A percentile compares a stretch with the other conserved stretches of the same genome.
These are phyloP conservation scores for Lepidurus arcticus DNA, from an alignment of 1,140 invertebrate genomes.

Conservation along the genomic window DNA sequence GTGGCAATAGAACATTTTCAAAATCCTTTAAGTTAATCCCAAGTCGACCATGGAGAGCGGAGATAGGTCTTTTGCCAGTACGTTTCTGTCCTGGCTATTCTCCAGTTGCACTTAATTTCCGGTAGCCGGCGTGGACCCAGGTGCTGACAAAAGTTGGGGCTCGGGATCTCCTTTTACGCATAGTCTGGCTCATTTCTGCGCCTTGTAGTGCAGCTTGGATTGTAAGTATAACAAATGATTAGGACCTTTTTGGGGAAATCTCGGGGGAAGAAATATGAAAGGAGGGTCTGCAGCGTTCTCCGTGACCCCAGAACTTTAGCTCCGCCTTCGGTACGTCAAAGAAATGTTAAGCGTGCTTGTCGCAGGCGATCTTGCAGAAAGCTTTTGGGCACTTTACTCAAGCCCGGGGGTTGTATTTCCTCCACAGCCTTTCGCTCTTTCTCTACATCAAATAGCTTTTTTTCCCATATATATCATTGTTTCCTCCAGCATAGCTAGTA, in stretches of 20 bases:
- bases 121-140: neutral
- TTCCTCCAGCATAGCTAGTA: neutral
- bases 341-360: slow-evolving; percentile 12
- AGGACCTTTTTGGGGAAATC: neutral
- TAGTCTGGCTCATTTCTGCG: neutral
- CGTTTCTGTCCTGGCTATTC: neutral
- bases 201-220: neutral
- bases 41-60: neutral
- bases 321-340: neutral
- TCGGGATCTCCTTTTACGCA: neutral
- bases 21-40: no score
- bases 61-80: neutral
- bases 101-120: neutral
- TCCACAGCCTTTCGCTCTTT: neutral
- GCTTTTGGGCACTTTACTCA: slow-evolving; percentile 1
- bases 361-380: neutral
- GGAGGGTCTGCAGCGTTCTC: no score
- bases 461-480: neutral
- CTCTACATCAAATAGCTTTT: neutral
- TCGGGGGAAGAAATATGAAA: no score
- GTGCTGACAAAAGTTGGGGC: no score
- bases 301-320: no score
- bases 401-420: neutral
- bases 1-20: no score
- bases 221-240: slow-evolving; percentile 8